Base-by-base conservation (phyloP, 2,888 invertebrate species). In the Chironomus tentans region DNA sequence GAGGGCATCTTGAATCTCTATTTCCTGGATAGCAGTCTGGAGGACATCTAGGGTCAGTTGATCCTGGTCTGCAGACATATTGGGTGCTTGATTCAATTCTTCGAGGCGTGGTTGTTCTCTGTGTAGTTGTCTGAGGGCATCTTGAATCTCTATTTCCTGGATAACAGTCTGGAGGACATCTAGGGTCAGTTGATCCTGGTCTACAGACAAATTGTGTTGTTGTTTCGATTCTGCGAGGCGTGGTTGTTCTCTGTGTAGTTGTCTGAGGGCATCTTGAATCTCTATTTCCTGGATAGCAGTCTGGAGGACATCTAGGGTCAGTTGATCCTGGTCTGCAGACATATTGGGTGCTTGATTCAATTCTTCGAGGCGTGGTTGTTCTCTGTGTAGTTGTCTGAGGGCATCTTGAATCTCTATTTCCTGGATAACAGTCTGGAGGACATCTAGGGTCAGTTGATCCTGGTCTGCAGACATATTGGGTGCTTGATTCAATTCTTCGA, bases 221-320 rank as follows among this genome's bases (percentile, higher is more conserved):
- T 80, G 80, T 76, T 81, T 81, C 6, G 74, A 79, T 21, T 78
- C 79, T 5, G 62, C n/a, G n/a, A n/a, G n/a, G n/a, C n/a, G n/a
- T n/a, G n/a, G 47, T 24, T 24, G 24, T 24, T 73, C 13, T 77
- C 70, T 18, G 68, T 5, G 78, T 71, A 2, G 81, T 80, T 71
- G 82, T 80, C 77, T 79, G 80, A 0, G 82, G 82, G 77, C 84
- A 84, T 47, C 80, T 80, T 0, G 82, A 82, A 78, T 84, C 87
- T 81, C 61, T 84, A 81, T 80, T 85, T 83, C 82, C 87, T 82
- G 79, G 86, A 83, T 78, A 84, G 82, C 50, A 85, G 82, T 77
- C 79, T 0, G 80, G 28, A 5, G 79, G 79, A 78, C 82, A 81
- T 62, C 81, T 78, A 2, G 82, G 80, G 76, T 82, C 81, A 62